Evolutionary conservation across 2,888 invertebrate species (phyloP).

Genomic region (Seira musarum): DNA sequence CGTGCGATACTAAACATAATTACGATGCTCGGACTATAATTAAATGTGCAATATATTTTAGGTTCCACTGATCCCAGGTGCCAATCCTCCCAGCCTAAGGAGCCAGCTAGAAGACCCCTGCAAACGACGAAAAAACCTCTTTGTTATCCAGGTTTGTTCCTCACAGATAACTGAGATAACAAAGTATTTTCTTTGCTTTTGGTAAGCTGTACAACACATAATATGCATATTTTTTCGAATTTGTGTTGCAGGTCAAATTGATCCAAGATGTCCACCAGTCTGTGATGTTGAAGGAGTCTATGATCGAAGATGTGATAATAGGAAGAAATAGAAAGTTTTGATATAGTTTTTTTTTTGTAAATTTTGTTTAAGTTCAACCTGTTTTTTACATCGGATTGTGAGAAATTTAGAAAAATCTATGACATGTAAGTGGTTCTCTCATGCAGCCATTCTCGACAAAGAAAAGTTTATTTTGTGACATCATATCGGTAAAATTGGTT

Average conservation of each 20-base stretch:
- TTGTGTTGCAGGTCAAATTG: constrained; percentile 62
- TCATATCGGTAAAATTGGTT: no score
- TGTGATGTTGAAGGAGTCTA: constrained; percentile 52
- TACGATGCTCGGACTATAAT: no score
- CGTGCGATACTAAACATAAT: no score
- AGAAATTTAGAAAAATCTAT: no score
- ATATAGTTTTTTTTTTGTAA: no score
- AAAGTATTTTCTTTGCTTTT: constrained; percentile 72
- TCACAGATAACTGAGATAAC: no score
- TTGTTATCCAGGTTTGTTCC: constrained; percentile 66
- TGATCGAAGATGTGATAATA: constrained; percentile 43
- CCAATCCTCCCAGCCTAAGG: constrained; percentile 42
- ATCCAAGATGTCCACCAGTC: constrained; percentile 69
- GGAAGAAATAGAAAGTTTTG: background rate
- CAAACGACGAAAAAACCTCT: constrained; percentile 44
- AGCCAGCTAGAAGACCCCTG: constrained; percentile 56
- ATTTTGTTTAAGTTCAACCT: no score
- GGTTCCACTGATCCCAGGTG: constrained; percentile 72
- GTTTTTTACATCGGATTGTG: no score
- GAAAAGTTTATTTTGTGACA: no score
- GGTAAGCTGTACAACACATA: constrained; percentile 12
- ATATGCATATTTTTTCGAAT: constrained; percentile 25
- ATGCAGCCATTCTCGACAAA: no score
- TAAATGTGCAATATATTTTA: background rate
- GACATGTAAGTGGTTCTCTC: no score